phyloP scores from a whole-genome alignment of 2,797 vertebrate species.

The Nannoperca australis region DNA sequence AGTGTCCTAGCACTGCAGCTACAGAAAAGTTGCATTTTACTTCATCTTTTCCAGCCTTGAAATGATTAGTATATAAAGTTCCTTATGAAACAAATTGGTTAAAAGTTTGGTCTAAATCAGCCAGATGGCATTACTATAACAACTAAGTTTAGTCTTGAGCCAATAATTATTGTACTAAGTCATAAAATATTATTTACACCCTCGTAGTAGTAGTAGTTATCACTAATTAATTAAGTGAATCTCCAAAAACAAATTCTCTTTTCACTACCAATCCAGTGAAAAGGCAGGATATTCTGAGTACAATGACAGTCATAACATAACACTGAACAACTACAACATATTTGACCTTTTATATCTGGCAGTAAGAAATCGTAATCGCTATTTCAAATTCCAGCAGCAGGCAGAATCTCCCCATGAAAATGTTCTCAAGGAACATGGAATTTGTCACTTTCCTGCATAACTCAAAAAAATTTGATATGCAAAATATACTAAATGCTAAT shows the following conservation, averaged over 20 bases:
- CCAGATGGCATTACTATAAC: background rate
- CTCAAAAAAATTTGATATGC: background rate
- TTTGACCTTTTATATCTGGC: background rate
- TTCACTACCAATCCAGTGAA: background rate
- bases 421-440: background rate
- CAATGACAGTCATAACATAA: background rate
- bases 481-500: constrained; percentile 31
- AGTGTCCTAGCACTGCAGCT: background rate
- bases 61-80: background rate
- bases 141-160: background rate
- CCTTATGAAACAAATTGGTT: background rate
- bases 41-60: background rate
- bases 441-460: background rate
- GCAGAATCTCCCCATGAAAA: background rate
- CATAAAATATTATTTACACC: background rate
- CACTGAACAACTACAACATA: background rate
- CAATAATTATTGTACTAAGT: background rate
- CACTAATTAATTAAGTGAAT: background rate
- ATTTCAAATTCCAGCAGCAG: background rate
- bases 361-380: background rate
- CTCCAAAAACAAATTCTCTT: background rate
- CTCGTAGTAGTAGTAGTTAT: background rate
- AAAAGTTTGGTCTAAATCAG: background rate
- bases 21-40: background rate
- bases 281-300: no score